phyloP scores from a whole-genome alignment of 2,797 vertebrate species.

The Prunella strophiata region DNA sequence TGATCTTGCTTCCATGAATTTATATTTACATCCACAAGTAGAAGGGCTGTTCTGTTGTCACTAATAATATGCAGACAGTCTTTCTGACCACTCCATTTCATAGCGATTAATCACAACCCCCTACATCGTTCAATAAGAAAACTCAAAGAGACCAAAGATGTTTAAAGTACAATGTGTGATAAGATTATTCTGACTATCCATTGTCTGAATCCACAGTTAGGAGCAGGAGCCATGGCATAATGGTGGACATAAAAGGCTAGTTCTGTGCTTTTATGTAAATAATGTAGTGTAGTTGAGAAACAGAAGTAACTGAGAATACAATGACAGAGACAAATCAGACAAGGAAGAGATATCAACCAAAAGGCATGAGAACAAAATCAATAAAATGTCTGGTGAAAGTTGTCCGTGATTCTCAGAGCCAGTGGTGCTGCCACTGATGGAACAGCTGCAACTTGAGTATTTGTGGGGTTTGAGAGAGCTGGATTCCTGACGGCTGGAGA shows the following conservation, averaged over 20 bases:
- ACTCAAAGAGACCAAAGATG: neutral
- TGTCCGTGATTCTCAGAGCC: rapidly evolving
- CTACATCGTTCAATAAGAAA: neutral
- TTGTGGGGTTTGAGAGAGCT: neutral
- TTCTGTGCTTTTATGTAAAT: neutral
- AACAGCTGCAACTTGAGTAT: neutral
- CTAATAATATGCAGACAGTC: neutral
- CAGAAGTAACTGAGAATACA: neutral
- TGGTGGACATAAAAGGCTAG: neutral
- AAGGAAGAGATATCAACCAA: neutral
- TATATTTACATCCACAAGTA: neutral
- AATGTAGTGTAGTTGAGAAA: neutral
- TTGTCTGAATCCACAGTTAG: neutral
- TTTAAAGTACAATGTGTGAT: neutral
- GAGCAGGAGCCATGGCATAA: neutral
- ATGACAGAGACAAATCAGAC: neutral
- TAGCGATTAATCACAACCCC: neutral
- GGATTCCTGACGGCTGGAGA: neutral
- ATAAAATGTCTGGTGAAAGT: neutral
- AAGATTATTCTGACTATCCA: neutral
- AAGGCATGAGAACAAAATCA: neutral
- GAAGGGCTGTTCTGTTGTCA: neutral
- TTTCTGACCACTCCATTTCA: neutral
- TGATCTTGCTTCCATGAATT: neutral
- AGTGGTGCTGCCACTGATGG: neutral